Percentiles rank a stretch among this genome's conserved stretches.
phyloP scores from a whole-genome alignment of 2,113 vertebrate genomes.

The Grammomys surdaster region DNA sequence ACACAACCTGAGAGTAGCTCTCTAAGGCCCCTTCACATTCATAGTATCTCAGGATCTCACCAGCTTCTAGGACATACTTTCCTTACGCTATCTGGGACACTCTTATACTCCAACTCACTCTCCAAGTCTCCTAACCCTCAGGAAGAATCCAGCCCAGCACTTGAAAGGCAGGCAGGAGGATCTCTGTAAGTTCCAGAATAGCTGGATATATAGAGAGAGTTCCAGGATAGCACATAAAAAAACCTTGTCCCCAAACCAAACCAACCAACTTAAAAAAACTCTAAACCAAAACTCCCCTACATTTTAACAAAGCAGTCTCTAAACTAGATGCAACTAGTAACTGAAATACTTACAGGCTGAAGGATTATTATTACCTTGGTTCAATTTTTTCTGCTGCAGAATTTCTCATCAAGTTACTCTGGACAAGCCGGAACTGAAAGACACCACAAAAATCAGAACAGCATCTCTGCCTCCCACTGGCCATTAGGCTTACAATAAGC shows the following conservation, averaged over 20 bases:
- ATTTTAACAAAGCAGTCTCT: constrained; percentile 32
- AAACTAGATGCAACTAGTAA: constrained; percentile 6
- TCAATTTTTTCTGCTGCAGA: constrained; percentile 93
- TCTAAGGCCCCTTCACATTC: background rate
- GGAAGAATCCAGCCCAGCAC: background rate
- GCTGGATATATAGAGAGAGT: background rate
- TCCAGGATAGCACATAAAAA: background rate
- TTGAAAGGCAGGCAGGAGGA: background rate
- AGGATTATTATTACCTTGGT: constrained; percentile 91
- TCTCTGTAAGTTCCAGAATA: background rate
- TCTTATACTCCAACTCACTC: constrained; percentile 33
- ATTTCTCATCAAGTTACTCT: constrained; percentile 96
- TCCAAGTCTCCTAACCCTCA: constrained; percentile 28
- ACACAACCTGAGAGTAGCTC: background rate
- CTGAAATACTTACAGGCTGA: background rate
- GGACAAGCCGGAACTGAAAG: constrained; percentile 96
- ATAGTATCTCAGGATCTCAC: background rate
- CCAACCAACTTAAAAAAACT: background rate
- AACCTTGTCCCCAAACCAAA: background rate
- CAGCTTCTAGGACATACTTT: background rate
- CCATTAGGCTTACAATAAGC: background rate
- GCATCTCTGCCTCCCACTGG: background rate
- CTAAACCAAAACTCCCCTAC: background rate
- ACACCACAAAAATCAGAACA: constrained; percentile 59
- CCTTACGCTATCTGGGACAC: background rate